Conservation (phyloP, 2,797 vertebrate genomes). For the Denticeps clupeoides region DNA sequence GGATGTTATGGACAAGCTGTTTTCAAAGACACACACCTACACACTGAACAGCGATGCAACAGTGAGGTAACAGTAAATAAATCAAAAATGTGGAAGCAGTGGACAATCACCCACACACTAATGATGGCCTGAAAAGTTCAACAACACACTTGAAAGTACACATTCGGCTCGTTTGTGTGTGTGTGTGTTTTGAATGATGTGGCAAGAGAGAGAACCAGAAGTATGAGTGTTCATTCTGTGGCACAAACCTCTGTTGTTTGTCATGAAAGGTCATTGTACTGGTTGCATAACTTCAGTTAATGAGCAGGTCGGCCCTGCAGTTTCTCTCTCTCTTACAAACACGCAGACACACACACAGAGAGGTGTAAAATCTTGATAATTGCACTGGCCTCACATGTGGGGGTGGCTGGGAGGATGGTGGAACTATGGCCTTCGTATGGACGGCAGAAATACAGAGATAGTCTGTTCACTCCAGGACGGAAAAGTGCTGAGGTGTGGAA, state of each 20-base stretch:
- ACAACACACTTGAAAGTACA: no score
- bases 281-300: constrained; percentile 20
- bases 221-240: background rate
- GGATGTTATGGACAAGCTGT: no score
- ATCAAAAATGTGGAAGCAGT: no score
- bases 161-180: no score
- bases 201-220: constrained; percentile 13
- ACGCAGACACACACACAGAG: background rate
- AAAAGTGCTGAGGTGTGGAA: constrained; percentile 5
- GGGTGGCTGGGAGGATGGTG: background rate
- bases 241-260: constrained; percentile 3
- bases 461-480: background rate
- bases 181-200: constrained; percentile 24
- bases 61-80: constrained; percentile 16
- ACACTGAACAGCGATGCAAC: constrained; percentile 49
- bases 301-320: constrained; percentile 6
- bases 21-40: no score
- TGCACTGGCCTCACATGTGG: constrained; percentile 13
- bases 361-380: constrained; percentile 28
- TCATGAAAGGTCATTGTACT: constrained; percentile 4
- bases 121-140: no score
- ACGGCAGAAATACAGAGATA: constrained; percentile 6
- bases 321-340: background rate
- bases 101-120: no score
- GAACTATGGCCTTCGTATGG: background rate